Evolutionary conservation across 2,113 vertebrate genomes (phyloP).

Genomic region (Phyllostomus discolor): DNA sequence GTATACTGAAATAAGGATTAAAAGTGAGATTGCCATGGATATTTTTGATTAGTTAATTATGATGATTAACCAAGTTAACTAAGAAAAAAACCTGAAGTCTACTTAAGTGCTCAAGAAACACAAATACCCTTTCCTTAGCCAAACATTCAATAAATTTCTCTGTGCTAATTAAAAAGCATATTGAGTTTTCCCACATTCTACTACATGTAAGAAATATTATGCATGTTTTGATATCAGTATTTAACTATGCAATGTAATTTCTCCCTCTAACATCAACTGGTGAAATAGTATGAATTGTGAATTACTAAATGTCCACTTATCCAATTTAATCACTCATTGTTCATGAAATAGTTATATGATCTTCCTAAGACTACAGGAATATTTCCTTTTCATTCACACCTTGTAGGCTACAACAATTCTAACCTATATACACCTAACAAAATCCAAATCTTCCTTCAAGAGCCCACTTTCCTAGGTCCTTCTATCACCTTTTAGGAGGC

Average conservation of each 20-base stretch:
- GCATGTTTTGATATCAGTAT: neutral
- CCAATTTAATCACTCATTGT: neutral
- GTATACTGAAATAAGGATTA: slow-evolving; percentile 35
- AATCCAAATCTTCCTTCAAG: neutral
- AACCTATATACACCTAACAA: neutral
- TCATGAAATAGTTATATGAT: neutral
- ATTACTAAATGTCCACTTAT: slow-evolving; percentile 33
- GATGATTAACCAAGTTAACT: neutral
- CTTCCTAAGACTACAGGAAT: neutral
- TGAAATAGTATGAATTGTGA: neutral
- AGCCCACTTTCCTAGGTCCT: neutral
- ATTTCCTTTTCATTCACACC: neutral
- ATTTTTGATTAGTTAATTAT: slow-evolving; percentile 10
- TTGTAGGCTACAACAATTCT: neutral
- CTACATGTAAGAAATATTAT: neutral
- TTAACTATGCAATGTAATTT: slow-evolving; percentile 11
- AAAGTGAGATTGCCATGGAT: neutral
- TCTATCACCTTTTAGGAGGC: neutral
- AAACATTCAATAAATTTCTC: neutral
- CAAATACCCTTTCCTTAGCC: neutral
- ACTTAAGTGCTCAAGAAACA: slow-evolving; percentile 35
- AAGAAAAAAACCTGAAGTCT: slow-evolving; percentile 2
- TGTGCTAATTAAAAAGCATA: neutral
- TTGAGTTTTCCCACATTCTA: neutral
- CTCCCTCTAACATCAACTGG: neutral